A percentile compares a stretch with the other conserved stretches of the same genome.
Evolutionary conservation across 2,113 vertebrate genomes (phyloP).

Genomic region (Nannospalax galili): DNA sequence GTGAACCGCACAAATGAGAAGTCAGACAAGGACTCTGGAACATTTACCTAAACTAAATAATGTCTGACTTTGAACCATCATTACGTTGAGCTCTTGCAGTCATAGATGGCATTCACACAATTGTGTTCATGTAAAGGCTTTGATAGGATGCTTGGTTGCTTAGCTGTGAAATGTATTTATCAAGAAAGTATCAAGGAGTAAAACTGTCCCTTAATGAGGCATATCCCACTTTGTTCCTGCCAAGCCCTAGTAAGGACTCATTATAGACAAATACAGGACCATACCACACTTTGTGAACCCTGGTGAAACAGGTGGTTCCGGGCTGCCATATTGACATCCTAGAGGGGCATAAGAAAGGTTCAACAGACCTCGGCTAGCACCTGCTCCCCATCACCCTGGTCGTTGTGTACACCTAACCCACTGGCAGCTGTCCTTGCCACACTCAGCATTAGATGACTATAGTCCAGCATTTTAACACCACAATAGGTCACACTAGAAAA

Average conservation of each 20-base stretch:
- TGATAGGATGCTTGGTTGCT: constrained; percentile 9
- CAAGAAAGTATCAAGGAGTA: constrained; percentile 16
- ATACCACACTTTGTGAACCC: background rate
- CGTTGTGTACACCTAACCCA: background rate
- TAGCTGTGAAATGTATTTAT: constrained; percentile 53
- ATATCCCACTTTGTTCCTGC: background rate
- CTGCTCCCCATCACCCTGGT: background rate
- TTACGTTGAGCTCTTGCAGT: constrained; percentile 58
- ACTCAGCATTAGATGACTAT: background rate
- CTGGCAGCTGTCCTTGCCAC: background rate
- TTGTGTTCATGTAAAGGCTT: constrained; percentile 3
- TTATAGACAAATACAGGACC: background rate
- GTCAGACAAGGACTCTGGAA: constrained; percentile 28
- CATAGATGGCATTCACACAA: constrained; percentile 48
- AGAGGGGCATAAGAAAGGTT: background rate
- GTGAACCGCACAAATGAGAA: background rate
- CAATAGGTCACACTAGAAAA: background rate
- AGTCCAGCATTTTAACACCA: background rate
- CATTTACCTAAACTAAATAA: background rate
- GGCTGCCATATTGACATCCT: background rate
- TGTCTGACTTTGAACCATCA: constrained; percentile 43
- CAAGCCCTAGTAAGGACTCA: background rate
- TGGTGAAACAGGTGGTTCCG: background rate
- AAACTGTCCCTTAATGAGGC: constrained; percentile 10
- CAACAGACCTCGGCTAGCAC: background rate